A percentile compares a stretch with the other conserved stretches of the same genome.
These are phyloP conservation scores for Nymphalis io DNA, from an alignment of 1,140 invertebrate species.

Conservation along the genomic window DNA sequence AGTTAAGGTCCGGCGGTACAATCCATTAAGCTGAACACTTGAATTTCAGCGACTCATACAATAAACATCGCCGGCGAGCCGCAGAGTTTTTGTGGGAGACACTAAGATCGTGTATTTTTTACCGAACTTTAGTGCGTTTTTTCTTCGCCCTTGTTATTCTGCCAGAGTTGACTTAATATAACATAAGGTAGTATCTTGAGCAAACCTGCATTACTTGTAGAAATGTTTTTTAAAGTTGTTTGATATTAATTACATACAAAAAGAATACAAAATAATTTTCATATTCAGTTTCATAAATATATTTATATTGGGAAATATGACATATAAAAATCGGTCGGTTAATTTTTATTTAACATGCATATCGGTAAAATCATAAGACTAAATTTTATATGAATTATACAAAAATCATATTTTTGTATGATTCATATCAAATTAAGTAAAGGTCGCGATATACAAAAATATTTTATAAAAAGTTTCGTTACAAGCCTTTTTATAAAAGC, in stretches of 20 bases:
- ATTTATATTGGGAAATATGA: no score
- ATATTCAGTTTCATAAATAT: no score
- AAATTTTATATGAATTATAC: no score
- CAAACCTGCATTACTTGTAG: constrained; percentile 7
- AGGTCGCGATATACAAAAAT: neutral
- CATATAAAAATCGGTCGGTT: no score
- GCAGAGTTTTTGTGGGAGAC: constrained; percentile 54
- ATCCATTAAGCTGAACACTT: constrained; percentile 71
- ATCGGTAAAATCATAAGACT: no score
- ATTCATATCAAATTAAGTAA: no score
- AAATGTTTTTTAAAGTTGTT: no score
- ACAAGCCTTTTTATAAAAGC: constrained; percentile 10
- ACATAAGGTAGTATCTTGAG: constrained; percentile 17
- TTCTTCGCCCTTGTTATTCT: constrained; percentile 38
- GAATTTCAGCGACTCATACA: constrained; percentile 73
- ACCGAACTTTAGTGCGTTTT: constrained; percentile 43
- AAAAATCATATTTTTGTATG: no score
- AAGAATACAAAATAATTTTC: no score
- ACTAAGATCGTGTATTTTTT: constrained; percentile 54
- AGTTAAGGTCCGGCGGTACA: constrained; percentile 29
- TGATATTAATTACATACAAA: no score
- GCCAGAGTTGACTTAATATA: constrained; percentile 39
- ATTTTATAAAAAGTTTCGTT: constrained; percentile 1
- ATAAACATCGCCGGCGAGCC: constrained; percentile 63
- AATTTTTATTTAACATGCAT: no score